Conservation (phyloP, 2,113 vertebrate genomes). For the Microtus oregoni region DNA sequence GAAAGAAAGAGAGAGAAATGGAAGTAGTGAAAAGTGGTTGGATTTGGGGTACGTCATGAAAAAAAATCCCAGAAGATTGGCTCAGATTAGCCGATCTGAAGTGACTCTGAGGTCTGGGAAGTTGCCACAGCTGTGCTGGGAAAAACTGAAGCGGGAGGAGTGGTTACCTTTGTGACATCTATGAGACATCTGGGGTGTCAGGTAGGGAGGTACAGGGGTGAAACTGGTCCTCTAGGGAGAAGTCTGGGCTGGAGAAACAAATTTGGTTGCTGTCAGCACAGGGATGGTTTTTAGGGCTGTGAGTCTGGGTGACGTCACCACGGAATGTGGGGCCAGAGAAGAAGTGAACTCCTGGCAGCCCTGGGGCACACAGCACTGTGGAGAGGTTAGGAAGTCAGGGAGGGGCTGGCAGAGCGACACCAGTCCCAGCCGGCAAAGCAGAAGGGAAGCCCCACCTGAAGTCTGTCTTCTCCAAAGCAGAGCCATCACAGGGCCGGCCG, state of each 20-base stretch:
- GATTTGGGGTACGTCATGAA: conserved; percentile 2
- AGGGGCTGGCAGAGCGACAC: neutral
- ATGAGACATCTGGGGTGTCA: conserved; percentile 20
- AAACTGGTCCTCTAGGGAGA: conserved; percentile 76
- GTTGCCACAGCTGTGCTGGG: neutral
- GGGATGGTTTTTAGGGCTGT: conserved; percentile 52
- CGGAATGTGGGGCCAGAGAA: neutral
- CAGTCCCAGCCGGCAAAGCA: conserved; percentile 15
- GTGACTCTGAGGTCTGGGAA: conserved; percentile 13
- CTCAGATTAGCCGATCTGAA: conserved; percentile 31
- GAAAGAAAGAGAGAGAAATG: neutral
- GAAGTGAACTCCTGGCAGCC: conserved; percentile 48
- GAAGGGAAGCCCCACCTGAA: neutral
- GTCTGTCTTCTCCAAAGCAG: neutral
- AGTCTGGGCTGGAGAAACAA: conserved; percentile 58
- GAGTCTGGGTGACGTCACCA: conserved; percentile 77
- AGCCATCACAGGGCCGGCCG: neutral
- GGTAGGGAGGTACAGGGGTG: conserved; percentile 52
- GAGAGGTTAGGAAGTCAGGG: conserved; percentile 56
- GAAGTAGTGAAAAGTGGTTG: neutral
- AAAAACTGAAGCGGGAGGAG: neutral
- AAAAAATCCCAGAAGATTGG: conserved; percentile 13
- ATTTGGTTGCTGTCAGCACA: conserved; percentile 70
- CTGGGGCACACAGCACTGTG: neutral
- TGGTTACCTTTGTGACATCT: neutral